phyloP scores from a whole-genome alignment of 2,888 invertebrate species.

The Crepidodera aurea region DNA sequence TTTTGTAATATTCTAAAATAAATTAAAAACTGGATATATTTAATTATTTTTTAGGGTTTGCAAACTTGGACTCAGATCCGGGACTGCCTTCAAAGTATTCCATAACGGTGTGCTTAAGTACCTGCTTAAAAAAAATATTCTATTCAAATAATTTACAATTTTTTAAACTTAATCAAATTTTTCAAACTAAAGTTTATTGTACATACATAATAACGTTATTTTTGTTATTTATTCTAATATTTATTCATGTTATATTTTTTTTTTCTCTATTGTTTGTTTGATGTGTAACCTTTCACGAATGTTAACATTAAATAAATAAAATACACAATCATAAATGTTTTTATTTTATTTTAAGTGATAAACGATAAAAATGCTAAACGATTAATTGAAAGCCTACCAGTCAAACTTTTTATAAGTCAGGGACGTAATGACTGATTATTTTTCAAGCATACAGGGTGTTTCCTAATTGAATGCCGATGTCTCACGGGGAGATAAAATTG shows the following conservation, averaged over 20 bases:
- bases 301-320: constrained; percentile 8
- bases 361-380: too few species aligned
- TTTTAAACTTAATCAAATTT: constrained; percentile 3
- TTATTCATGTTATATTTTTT: constrained; percentile 19
- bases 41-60: constrained; percentile 74
- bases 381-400: too few species aligned
- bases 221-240: constrained; percentile 29
- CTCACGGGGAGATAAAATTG: too few species aligned
- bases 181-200: constrained; percentile 15
- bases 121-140: constrained; percentile 5
- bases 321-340: background rate
- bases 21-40: too few species aligned
- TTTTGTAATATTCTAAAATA: too few species aligned
- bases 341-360: background rate
- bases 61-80: constrained; percentile 81
- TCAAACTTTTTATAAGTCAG: too few species aligned
- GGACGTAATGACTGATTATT: too few species aligned
- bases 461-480: too few species aligned
- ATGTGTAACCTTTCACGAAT: constrained; percentile 10
- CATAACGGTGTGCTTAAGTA: constrained; percentile 58
- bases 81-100: constrained; percentile 77
- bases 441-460: too few species aligned
- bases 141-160: background rate
- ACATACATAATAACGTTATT: constrained; percentile 12
- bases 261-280: constrained; percentile 15